Evolutionary conservation across 2,888 invertebrate species (phyloP).

Genomic region (Drosophila mercatorum): DNA sequence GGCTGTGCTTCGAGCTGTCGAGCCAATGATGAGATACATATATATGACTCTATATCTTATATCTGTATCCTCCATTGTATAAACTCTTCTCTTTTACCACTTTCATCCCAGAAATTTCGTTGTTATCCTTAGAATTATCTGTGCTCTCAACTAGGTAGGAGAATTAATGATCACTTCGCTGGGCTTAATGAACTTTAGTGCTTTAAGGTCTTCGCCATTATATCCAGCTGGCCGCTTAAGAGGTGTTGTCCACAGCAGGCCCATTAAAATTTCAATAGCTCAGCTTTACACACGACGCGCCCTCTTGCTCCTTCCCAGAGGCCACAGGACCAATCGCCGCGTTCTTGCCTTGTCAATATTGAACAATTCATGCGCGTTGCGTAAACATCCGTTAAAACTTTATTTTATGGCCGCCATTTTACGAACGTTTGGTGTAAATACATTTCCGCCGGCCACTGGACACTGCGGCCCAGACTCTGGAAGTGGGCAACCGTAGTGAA

Average conservation of each 20-base stretch:
- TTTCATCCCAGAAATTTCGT: background rate
- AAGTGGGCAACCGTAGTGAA: conserved; percentile 1
- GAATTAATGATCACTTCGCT: conserved; percentile 11
- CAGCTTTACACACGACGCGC: background rate
- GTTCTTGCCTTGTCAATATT: conserved; percentile 77
- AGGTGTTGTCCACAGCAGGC: conserved; percentile 27
- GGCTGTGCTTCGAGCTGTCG: background rate
- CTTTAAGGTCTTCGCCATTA: conserved; percentile 21
- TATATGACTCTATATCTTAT: background rate
- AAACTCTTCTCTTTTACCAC: background rate
- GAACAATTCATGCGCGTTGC: conserved; percentile 78
- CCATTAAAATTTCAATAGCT: conserved; percentile 68
- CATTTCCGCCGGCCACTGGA: conserved; percentile 68
- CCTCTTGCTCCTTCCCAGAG: background rate
- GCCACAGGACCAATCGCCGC: conserved; percentile 55
- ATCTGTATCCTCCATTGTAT: too few relatives aligned
- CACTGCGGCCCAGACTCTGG: conserved; percentile 29
- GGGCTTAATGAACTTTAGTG: conserved; percentile 14
- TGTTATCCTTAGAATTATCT: background rate
- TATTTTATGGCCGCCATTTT: conserved; percentile 79
- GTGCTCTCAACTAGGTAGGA: background rate
- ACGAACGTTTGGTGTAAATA: conserved; percentile 76
- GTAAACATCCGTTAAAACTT: conserved; percentile 79
- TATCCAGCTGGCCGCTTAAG: conserved; percentile 10
- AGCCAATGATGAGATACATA: background rate